phyloP scores from a whole-genome alignment of 2,888 invertebrate genomes.

The Boloria euphrosyne region DNA sequence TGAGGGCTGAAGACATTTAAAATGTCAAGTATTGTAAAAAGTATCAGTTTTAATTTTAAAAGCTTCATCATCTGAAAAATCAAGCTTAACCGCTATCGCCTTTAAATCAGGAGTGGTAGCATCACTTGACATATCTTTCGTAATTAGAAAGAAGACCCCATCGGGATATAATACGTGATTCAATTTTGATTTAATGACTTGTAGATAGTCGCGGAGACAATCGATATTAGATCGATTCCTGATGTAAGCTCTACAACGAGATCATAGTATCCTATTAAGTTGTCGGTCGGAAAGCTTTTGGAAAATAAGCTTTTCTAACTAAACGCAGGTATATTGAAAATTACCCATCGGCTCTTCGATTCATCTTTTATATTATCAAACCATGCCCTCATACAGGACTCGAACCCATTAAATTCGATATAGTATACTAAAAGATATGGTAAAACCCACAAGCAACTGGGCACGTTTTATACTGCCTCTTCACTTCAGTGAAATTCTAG shows the following conservation, averaged over 20 bases:
- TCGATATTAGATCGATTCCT: slow-evolving; percentile 44
- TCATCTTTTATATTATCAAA: too few species aligned
- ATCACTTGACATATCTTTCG: slow-evolving; percentile 74
- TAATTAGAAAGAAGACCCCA: slow-evolving; percentile 76
- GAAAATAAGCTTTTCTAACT: slow-evolving; percentile 22
- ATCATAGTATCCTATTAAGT: slow-evolving; percentile 27
- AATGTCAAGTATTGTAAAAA: too few species aligned
- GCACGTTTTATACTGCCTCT: too few species aligned
- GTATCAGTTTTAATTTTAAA: too few species aligned
- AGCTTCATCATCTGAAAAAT: slow-evolving; percentile 6
- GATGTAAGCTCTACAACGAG: slow-evolving; percentile 28
- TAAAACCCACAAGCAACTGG: too few species aligned
- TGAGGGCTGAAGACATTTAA: too few species aligned
- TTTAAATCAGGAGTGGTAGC: slow-evolving; percentile 41
- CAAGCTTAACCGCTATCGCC: slow-evolving; percentile 47
- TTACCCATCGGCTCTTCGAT: too few species aligned
- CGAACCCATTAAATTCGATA: too few species aligned
- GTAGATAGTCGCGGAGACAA: slow-evolving; percentile 50
- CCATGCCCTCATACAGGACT: too few species aligned
- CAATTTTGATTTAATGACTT: slow-evolving; percentile 68
- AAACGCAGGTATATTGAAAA: background rate
- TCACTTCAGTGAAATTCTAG: too few species aligned
- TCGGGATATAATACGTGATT: slow-evolving; percentile 75
- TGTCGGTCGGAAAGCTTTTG: slow-evolving; percentile 16
- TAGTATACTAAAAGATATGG: too few species aligned